These are phyloP conservation scores for Temnothorax rugatulus DNA, from an alignment of 2,888 invertebrate genomes.

Conservation along the genomic window DNA sequence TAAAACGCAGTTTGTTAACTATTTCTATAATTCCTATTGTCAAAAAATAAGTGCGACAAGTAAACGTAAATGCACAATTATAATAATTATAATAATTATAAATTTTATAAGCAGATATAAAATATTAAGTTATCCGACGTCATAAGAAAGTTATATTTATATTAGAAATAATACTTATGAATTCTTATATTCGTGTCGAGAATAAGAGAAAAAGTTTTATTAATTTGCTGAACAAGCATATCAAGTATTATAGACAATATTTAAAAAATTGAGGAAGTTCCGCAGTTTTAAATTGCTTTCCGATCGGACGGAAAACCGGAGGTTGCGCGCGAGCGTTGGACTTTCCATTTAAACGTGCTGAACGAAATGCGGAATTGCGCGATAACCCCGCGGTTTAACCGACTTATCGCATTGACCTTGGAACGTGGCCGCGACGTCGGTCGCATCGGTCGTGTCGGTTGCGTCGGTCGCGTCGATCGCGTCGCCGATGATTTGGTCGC, in stretches of 20 bases:
- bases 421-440: slow-evolving; percentile 48
- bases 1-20: not conserved
- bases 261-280: not conserved
- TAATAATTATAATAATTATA: not conserved
- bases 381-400: slow-evolving; percentile 71
- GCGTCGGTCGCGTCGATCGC: slow-evolving; percentile 39
- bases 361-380: slow-evolving; percentile 45
- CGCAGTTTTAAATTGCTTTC: not conserved
- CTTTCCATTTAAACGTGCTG: slow-evolving; percentile 44
- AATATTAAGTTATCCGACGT: not conserved
- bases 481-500: slow-evolving; percentile 35
- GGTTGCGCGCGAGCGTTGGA: slow-evolving; percentile 10
- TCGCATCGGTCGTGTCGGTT: slow-evolving; percentile 35
- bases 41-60: not conserved
- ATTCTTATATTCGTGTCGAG: not conserved
- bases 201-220: not conserved
- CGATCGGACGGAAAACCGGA: not conserved
- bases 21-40: not conserved
- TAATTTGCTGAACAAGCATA: not conserved
- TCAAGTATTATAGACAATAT: not conserved
- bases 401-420: slow-evolving; percentile 73
- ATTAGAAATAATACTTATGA: not conserved
- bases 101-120: not conserved
- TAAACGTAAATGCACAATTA: not conserved
- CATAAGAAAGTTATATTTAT: not conserved